phyloP scores from a whole-genome alignment of 2,113 vertebrate genomes.

The Empidonax traillii region DNA sequence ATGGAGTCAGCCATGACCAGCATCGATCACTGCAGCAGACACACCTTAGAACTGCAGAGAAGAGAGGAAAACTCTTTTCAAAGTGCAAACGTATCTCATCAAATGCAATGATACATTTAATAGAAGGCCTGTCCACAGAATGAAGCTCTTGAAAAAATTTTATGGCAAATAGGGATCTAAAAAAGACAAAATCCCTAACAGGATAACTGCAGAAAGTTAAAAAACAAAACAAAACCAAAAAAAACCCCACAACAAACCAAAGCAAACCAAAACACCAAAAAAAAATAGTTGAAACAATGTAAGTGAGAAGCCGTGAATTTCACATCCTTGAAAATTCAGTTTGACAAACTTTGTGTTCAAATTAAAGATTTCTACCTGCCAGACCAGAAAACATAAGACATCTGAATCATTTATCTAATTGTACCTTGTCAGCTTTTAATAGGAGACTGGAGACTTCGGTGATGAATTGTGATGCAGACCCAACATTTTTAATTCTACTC shows the following conservation, averaged over 20 bases:
- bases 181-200: neutral
- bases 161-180: neutral
- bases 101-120: neutral
- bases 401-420: neutral
- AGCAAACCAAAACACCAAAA: no score
- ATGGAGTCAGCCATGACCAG: accelerated
- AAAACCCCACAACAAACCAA: no score
- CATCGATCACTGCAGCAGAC: neutral
- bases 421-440: neutral
- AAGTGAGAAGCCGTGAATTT: neutral
- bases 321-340: neutral
- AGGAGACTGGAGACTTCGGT: neutral
- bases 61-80: neutral
- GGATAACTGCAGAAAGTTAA: neutral
- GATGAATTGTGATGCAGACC: neutral
- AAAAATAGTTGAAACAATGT: neutral
- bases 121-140: neutral
- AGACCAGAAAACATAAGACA: neutral
- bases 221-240: no score
- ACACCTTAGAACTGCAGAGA: neutral
- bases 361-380: neutral
- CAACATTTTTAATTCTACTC: neutral
- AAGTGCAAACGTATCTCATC: neutral
- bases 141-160: neutral
- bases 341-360: neutral